Evolutionary conservation across 2,797 vertebrate species (phyloP), one percentile per base, ranked within the genome.

Genomic region (Ctenosaura bakeri): DNA sequence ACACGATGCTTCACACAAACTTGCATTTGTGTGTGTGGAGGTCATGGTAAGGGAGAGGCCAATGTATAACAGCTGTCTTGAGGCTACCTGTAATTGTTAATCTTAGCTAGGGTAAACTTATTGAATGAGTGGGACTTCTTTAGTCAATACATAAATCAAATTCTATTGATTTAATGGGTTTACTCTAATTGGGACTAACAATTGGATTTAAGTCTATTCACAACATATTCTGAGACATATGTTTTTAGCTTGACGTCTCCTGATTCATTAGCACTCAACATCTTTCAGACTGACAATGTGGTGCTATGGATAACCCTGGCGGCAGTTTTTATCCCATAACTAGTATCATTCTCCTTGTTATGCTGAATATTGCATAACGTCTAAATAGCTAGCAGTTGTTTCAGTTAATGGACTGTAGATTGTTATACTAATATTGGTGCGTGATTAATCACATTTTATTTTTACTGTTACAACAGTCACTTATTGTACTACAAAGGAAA

Each of bases 321-420:
- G 24, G 46, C 12, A 6, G 2, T 35, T 22, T 29, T 85, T 42
- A 73, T 73, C 2, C 8, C 66, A 35, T 46, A 85, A 66, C 29
- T 50, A 32, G 29, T 29, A 46, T n/a, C 66, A 52, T 52, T 22
- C 83, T 9, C 18, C 73, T 85, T 32, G 42, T 71, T 73, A n/a
- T n/a, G 18, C 66, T 9, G 46, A 71, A 73, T 52, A 38, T 52
- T 50, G 20, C 46, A 73, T 85, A 71, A 52, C 32, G 50, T 71
- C 73, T 71, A 85, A 52, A 85, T 85, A 32, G 42, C 83, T 71
- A 50, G 66, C 46, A 85, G 46, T 50, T 71, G 64, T 32, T n/a
- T 71, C 66, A 71, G 66, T 88, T 85, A 85, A 85, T 73, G 14
- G 46, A 20, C 38, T 73, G 66, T 71, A 85, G 66, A 71, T 54